A percentile compares a stretch with the other conserved stretches of the same genome.
Conservation (phyloP, 2,113 vertebrate species). For the Cichladusa arquata region DNA sequence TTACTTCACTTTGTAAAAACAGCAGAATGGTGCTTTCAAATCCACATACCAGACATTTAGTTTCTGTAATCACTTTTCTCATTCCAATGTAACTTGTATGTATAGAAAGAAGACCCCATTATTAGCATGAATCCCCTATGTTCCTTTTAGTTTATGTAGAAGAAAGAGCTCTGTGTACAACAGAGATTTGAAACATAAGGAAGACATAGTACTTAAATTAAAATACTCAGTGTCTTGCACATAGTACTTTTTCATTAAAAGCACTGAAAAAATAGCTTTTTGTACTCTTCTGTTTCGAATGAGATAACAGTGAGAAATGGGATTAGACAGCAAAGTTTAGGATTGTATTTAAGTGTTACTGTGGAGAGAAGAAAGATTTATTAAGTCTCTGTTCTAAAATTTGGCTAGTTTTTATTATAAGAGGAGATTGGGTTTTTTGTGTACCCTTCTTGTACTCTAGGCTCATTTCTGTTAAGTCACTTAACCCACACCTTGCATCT, state of each 20-base stretch:
- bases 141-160: neutral
- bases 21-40: neutral
- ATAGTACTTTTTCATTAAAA: neutral
- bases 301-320: neutral
- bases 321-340: neutral
- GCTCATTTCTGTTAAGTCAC: neutral
- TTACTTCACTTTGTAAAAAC: neutral
- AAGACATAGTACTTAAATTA: neutral
- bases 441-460: neutral
- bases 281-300: neutral
- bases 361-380: neutral
- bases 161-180: neutral
- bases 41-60: neutral
- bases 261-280: neutral
- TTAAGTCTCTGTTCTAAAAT: neutral
- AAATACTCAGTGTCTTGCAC: neutral
- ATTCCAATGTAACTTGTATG: fast-evolving
- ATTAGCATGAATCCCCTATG: neutral
- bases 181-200: neutral
- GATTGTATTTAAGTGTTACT: neutral
- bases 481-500: neutral
- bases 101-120: neutral
- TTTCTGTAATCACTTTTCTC: neutral
- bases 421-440: neutral
- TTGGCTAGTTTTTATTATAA: neutral